Conservation (phyloP, 2,888 invertebrate genomes). For the Erynnis tages region DNA sequence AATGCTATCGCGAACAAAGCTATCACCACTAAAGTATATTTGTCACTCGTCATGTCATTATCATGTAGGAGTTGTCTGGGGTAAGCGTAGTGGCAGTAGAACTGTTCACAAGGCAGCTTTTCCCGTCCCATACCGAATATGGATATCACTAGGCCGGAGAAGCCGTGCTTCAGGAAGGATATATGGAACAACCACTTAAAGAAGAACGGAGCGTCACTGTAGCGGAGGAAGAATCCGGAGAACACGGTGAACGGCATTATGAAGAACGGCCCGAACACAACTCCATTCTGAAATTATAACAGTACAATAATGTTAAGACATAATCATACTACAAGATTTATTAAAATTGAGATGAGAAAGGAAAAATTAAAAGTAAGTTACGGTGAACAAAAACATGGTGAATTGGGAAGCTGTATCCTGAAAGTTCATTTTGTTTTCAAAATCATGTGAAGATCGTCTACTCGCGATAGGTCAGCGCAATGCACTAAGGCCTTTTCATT, state of each 20-base stretch:
- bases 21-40: slow-evolving; percentile 84
- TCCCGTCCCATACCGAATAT: slow-evolving; percentile 91
- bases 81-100: slow-evolving; percentile 88
- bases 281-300: slow-evolving; percentile 87
- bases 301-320: too few species aligned
- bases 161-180: slow-evolving; percentile 94
- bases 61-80: slow-evolving; percentile 88
- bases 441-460: too few species aligned
- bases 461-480: too few species aligned
- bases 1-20: slow-evolving; percentile 85
- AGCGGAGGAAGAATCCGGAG: slow-evolving; percentile 95
- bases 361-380: too few species aligned
- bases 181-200: slow-evolving; percentile 93
- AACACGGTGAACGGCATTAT: slow-evolving; percentile 94
- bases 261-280: slow-evolving; percentile 93
- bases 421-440: too few species aligned
- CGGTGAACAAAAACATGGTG: too few species aligned
- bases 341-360: too few species aligned
- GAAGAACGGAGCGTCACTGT: slow-evolving; percentile 88
- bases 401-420: too few species aligned
- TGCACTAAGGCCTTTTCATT: too few species aligned
- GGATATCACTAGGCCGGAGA: slow-evolving; percentile 90
- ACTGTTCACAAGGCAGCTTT: slow-evolving; percentile 86
- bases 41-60: slow-evolving; percentile 85
- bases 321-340: too few species aligned